Conservation (phyloP, 2,113 vertebrate genomes). For the Sorex araneus region DNA sequence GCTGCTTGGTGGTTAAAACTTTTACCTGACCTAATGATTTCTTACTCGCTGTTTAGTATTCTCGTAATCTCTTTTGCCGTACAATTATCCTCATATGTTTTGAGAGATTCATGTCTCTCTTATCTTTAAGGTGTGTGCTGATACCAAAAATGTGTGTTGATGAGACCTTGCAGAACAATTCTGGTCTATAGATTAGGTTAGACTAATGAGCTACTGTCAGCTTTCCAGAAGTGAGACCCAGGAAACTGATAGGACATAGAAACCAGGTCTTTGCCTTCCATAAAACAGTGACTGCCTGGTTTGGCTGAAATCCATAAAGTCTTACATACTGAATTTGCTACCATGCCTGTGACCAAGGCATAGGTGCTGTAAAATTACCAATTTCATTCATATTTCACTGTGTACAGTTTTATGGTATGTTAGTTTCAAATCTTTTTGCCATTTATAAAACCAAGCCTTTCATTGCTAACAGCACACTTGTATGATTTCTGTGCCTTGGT, state of each 20-base stretch:
- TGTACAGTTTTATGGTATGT: neutral
- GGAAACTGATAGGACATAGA: conserved; percentile 38
- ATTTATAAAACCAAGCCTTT: neutral
- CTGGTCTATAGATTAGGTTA: conserved; percentile 50
- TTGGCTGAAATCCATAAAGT: conserved; percentile 22
- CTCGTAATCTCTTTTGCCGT: neutral
- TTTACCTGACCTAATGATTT: conserved; percentile 65
- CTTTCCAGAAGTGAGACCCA: conserved; percentile 55
- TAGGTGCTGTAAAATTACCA: neutral
- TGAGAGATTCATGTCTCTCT: neutral
- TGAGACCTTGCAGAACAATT: neutral
- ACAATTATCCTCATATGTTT: conserved; percentile 35
- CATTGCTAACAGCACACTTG: neutral
- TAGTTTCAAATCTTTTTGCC: neutral
- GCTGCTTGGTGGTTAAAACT: conserved; percentile 44
- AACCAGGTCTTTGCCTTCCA: conserved; percentile 6
- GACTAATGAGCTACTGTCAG: neutral
- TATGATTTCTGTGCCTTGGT: conserved; percentile 21
- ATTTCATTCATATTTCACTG: neutral
- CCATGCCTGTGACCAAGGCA: neutral
- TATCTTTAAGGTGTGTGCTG: neutral
- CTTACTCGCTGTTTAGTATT: conserved; percentile 50
- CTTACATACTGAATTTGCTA: neutral
- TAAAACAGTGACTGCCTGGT: neutral
- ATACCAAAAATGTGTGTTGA: neutral